Base-by-base conservation (phyloP, 2,888 invertebrate species). In the Melinaea menophilus region DNA sequence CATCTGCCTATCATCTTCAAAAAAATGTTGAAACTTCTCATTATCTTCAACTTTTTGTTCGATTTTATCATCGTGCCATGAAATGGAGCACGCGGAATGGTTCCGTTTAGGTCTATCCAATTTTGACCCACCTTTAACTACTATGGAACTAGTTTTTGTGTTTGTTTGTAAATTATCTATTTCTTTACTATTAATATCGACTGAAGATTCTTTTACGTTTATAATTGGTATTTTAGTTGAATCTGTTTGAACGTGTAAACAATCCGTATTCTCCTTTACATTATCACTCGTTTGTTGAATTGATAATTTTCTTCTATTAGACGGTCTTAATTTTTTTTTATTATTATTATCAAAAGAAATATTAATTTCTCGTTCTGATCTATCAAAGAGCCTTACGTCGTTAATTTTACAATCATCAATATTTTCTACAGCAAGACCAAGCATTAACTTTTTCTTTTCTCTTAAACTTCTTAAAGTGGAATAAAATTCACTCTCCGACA, bases 401-500 rank as follows among this genome's bases (percentile, higher is more conserved):
- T 56, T 57, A 5, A 59, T 54, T 12, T 76, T 77, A 58, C 75
- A 73, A 66, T 83, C 77, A 54, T 86, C 82, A 35, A 84, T 80
- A 47, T 82, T 80, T 33, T 89, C 82, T 55, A 84, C 84, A 60
- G 88, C 79, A 48, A 82, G 58, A 12, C 82, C 84, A 47, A 90
- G 71, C 82, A 91, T 84, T 56, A 91, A 82, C 72, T 92, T 92
- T 75, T 94, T 94, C 75, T 92, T 94, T 70, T 94, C 92, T 69
- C 93, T 92, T 57, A 95, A 80, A 63, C 91, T 92, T 79, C 94
- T 93, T 59, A 96, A 79, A 46, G 94, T 94, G 12, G 92, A 92
- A 78, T 95, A 94, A 80, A 96, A 96, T 74, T 96, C 95, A 63
- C 92, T 93, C 66, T 93, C 93, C 0, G 95, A 93, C 69, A 96